phyloP scores from a whole-genome alignment of 2,797 vertebrate genomes.

The Toxotes lorentzi region DNA sequence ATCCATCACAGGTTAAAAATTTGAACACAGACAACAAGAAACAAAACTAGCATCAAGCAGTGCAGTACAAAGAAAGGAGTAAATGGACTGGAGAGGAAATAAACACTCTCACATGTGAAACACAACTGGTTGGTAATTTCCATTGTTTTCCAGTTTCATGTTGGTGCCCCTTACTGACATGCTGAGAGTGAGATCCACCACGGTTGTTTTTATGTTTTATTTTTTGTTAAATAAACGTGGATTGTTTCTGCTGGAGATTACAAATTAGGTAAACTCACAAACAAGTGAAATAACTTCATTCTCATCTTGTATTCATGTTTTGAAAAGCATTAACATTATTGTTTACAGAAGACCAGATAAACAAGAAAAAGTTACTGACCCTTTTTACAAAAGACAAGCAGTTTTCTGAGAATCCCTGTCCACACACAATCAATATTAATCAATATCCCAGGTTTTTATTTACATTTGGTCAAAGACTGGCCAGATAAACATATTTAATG shows the following conservation, averaged over 20 bases:
- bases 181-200: background rate
- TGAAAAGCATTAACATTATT: background rate
- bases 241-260: too few species aligned
- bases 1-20: background rate
- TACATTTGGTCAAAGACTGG: background rate
- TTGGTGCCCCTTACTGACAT: background rate
- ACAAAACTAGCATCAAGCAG: background rate
- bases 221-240: background rate
- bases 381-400: background rate
- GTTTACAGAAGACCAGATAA: background rate
- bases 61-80: background rate
- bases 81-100: background rate
- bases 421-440: background rate
- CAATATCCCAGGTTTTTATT: background rate
- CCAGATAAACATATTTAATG: background rate
- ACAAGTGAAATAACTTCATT: background rate
- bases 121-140: background rate
- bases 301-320: background rate
- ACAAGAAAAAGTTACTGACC: background rate
- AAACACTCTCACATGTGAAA: background rate
- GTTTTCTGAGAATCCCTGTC: background rate
- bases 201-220: background rate
- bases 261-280: background rate
- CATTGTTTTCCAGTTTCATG: background rate
- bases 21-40: background rate